Evolutionary conservation across 2,888 invertebrate species (phyloP).

Genomic region (Trissonchulus latispiculum): DNA sequence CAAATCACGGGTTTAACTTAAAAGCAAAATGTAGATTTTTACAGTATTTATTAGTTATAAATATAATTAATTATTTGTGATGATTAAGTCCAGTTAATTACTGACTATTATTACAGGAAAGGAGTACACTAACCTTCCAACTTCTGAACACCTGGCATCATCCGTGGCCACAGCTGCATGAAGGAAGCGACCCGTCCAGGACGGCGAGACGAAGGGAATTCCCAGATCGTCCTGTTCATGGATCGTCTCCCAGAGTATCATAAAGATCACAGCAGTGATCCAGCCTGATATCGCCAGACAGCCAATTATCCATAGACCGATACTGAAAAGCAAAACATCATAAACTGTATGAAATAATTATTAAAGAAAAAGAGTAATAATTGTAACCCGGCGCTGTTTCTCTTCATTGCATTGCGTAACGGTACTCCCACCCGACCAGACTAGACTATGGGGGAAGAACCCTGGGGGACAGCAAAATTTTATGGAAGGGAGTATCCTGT

Average conservation of each 20-base stretch:
- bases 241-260: neutral
- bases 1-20: too few relatives aligned
- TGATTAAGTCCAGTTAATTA: too few relatives aligned
- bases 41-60: too few relatives aligned
- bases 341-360: neutral
- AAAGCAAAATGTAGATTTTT: too few relatives aligned
- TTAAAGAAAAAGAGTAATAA: too few relatives aligned
- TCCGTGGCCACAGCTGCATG: slow-evolving; percentile 8
- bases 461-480: too few relatives aligned
- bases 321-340: neutral
- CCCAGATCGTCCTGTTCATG: neutral
- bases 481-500: too few relatives aligned
- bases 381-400: too few relatives aligned
- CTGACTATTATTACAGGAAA: too few relatives aligned
- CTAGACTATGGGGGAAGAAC: too few relatives aligned
- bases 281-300: neutral
- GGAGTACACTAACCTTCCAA: neutral
- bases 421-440: too few relatives aligned
- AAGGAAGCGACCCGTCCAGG: neutral
- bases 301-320: neutral
- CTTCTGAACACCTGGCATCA: neutral
- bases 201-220: neutral
- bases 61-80: neutral
- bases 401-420: too few relatives aligned
- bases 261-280: slow-evolving; percentile 2